A percentile compares a stretch with the other conserved stretches of the same genome.
phyloP scores from a whole-genome alignment of 2,888 invertebrate species.

The Ectropis crepuscularia region DNA sequence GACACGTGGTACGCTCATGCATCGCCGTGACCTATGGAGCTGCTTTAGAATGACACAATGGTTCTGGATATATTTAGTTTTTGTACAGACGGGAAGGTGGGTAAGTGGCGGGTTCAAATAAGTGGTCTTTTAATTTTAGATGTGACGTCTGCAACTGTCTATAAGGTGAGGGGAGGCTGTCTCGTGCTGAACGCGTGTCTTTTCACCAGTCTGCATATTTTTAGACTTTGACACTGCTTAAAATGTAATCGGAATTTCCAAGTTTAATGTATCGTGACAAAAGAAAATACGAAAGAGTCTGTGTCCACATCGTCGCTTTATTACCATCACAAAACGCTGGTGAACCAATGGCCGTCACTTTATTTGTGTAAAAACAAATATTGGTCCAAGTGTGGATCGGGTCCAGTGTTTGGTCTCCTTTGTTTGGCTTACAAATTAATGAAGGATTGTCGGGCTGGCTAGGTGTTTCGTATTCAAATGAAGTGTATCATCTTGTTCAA shows the following conservation, averaged over 20 bases:
- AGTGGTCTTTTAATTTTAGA: slow-evolving; percentile 83
- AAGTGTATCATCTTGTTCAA: slow-evolving; percentile 51
- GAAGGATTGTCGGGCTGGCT: slow-evolving; percentile 72
- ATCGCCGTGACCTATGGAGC: slow-evolving; percentile 83
- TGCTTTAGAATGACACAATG: slow-evolving; percentile 83
- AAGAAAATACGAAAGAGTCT: slow-evolving; percentile 54
- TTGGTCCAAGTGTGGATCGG: slow-evolving; percentile 76
- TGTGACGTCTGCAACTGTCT: slow-evolving; percentile 73
- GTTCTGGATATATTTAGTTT: slow-evolving; percentile 81
- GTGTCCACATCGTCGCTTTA: slow-evolving; percentile 71
- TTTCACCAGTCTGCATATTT: slow-evolving; percentile 63
- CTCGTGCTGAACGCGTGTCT: slow-evolving; percentile 78
- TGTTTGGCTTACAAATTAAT: slow-evolving; percentile 78
- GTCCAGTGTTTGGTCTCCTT: slow-evolving; percentile 76
- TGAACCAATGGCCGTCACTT: slow-evolving; percentile 75
- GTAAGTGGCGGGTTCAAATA: slow-evolving; percentile 83
- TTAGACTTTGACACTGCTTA: slow-evolving; percentile 43
- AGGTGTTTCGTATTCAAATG: slow-evolving; percentile 61
- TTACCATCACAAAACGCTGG: slow-evolving; percentile 78
- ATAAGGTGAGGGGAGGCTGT: slow-evolving; percentile 78
- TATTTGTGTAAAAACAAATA: slow-evolving; percentile 81
- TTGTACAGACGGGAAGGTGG: slow-evolving; percentile 78
- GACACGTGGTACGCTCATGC: slow-evolving; percentile 80
- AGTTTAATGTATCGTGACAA: slow-evolving; percentile 56
- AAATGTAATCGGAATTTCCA: slow-evolving; percentile 48